These are phyloP conservation scores for Chondrosia reniformis DNA, from an alignment of 37 sponge, comb jelly and placozoan genomes.

Conservation along the genomic window DNA sequence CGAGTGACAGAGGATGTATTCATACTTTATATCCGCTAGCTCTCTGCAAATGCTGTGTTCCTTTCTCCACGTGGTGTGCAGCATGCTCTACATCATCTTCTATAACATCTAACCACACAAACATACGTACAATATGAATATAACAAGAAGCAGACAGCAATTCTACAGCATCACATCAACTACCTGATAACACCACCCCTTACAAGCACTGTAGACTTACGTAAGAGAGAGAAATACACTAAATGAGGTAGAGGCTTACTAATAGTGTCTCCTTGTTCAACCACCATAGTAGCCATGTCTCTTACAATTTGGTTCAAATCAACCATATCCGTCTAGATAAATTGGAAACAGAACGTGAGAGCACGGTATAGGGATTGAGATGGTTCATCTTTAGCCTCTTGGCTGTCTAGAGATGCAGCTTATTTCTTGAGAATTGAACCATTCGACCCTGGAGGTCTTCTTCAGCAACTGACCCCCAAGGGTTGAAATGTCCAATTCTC, in stretches of 20 bases:
- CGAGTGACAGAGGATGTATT: conserved; percentile 8
- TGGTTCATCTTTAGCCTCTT: no score
- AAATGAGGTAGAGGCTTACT: no score
- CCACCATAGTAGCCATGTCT: conserved; percentile 22
- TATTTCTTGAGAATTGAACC: no score
- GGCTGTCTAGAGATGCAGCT: no score
- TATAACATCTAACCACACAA: conserved; percentile 13
- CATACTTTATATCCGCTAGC: conserved; percentile 15
- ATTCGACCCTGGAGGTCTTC: no score
- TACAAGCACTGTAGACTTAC: background rate
- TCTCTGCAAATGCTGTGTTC: background rate
- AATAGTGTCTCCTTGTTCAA: conserved; percentile 14
- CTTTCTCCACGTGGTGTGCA: conserved; percentile 18
- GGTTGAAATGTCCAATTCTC: no score
- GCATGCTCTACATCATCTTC: conserved; percentile 8
- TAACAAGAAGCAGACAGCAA: background rate
- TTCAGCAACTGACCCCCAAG: no score
- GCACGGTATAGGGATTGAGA: no score
- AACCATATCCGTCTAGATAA: conserved; percentile 5
- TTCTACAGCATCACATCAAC: background rate
- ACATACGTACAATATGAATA: background rate
- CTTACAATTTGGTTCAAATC: conserved; percentile 21
- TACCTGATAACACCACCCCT: background rate
- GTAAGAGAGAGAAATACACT: no score
- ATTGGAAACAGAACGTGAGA: background rate